Conservation (phyloP, 2,888 invertebrate species). For the Agonopterix subpropinquella region DNA sequence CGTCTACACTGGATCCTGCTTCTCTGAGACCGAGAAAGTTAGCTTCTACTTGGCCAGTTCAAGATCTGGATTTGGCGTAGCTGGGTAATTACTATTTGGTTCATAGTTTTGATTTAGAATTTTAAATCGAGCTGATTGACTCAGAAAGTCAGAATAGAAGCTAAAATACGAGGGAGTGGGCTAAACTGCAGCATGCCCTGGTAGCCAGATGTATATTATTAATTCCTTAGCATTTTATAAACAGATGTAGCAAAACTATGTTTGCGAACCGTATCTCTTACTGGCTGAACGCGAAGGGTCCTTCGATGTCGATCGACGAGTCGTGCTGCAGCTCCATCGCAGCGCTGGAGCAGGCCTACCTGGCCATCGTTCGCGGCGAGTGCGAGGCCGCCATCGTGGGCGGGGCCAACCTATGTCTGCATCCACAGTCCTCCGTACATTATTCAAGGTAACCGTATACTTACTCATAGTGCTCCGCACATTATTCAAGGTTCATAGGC, state of each 20-base stretch:
- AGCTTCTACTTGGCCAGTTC: conserved; percentile 35
- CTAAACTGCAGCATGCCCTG: too few species aligned
- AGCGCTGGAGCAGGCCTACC: conserved; percentile 43
- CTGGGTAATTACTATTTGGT: conserved; percentile 29
- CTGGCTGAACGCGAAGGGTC: conserved; percentile 55
- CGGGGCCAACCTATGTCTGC: conserved; percentile 74
- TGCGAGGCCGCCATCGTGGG: conserved; percentile 77
- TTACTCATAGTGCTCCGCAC: too few species aligned
- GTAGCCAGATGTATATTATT: too few species aligned
- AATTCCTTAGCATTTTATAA: too few species aligned
- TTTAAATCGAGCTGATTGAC: too few species aligned
- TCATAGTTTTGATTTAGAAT: too few species aligned
- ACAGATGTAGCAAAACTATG: conserved; percentile 50
- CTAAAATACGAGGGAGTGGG: too few species aligned
- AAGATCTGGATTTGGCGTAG: conserved; percentile 35
- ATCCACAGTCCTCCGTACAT: conserved; percentile 56
- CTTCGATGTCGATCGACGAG: conserved; percentile 43
- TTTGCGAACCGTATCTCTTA: conserved; percentile 58
- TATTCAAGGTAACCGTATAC: background rate
- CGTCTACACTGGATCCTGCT: conserved; percentile 58
- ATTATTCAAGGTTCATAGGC: too few species aligned
- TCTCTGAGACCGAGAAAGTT: conserved; percentile 77
- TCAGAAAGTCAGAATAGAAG: too few species aligned
- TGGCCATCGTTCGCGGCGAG: conserved; percentile 37
- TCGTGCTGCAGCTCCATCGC: conserved; percentile 44